Evolutionary conservation across 1,140 invertebrate species (phyloP).

Genomic region (Ceratitis capitata): DNA sequence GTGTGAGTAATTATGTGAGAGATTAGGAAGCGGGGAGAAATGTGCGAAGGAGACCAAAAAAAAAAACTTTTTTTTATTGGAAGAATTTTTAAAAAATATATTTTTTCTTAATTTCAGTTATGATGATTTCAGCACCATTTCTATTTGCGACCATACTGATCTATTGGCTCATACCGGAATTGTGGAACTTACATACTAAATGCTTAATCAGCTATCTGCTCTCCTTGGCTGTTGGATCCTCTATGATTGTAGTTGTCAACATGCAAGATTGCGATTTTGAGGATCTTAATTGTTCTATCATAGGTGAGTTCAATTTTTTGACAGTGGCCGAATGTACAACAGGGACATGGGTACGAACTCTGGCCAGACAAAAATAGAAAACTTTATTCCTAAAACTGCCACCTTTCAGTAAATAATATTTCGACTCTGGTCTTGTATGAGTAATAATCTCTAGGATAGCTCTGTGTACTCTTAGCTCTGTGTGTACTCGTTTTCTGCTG

Average conservation of each 20-base stretch:
- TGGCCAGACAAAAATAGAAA: too few species aligned
- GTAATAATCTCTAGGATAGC: too few species aligned
- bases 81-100: not conserved
- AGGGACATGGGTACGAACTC: too few species aligned
- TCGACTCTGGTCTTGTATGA: too few species aligned
- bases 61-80: constrained; percentile 14
- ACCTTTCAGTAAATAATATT: too few species aligned
- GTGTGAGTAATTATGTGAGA: too few species aligned
- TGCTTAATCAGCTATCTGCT: constrained; percentile 77
- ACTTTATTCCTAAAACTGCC: too few species aligned
- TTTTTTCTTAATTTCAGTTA: constrained; percentile 63
- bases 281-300: not conserved
- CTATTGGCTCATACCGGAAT: constrained; percentile 74
- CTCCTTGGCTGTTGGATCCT: constrained; percentile 71
- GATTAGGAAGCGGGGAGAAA: too few species aligned
- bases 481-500: too few species aligned
- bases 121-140: constrained; percentile 75
- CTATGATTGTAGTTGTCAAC: constrained; percentile 62
- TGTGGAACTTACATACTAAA: constrained; percentile 78
- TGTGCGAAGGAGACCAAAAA: not conserved
- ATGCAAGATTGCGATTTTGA: not conserved
- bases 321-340: too few species aligned
- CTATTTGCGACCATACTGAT: constrained; percentile 74
- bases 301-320: not conserved
- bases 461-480: too few species aligned